Conservation (phyloP, 1,140 invertebrate species). For the Metopolophium dirhodum region DNA sequence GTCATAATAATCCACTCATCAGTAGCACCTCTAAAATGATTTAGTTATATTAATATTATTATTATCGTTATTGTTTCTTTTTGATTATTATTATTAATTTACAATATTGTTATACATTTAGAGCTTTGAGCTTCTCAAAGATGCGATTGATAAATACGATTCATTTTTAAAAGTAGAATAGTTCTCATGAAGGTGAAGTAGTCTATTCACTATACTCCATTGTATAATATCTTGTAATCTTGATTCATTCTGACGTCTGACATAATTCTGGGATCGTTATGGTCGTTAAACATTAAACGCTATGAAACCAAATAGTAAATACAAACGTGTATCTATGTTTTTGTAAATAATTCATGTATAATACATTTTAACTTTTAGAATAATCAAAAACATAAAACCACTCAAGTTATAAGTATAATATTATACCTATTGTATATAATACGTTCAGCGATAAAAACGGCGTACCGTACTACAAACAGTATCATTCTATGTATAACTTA, state of each 20-base stretch:
- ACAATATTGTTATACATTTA: not conserved
- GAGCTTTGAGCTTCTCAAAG: not conserved
- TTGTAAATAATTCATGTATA: not conserved
- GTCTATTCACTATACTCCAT: too few relatives aligned
- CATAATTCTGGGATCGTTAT: not conserved
- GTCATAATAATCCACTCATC: not conserved
- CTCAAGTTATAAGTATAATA: not conserved
- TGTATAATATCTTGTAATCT: not conserved
- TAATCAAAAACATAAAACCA: not conserved
- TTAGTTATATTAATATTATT: not conserved
- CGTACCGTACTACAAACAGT: not conserved
- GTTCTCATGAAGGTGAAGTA: not conserved
- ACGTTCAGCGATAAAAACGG: not conserved
- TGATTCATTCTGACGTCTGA: not conserved
- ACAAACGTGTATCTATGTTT: not conserved
- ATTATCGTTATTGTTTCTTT: not conserved
- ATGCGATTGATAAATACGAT: not conserved
- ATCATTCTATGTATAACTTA: not conserved
- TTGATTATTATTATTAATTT: too few relatives aligned
- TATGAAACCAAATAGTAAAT: not conserved
- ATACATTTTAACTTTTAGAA: not conserved
- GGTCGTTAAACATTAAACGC: not conserved
- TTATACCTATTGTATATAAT: too few relatives aligned
- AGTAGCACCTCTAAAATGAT: not conserved
- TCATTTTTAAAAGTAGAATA: not conserved